Base-by-base conservation (phyloP, 2,113 vertebrate genomes). In the Tiliqua scincoides region DNA sequence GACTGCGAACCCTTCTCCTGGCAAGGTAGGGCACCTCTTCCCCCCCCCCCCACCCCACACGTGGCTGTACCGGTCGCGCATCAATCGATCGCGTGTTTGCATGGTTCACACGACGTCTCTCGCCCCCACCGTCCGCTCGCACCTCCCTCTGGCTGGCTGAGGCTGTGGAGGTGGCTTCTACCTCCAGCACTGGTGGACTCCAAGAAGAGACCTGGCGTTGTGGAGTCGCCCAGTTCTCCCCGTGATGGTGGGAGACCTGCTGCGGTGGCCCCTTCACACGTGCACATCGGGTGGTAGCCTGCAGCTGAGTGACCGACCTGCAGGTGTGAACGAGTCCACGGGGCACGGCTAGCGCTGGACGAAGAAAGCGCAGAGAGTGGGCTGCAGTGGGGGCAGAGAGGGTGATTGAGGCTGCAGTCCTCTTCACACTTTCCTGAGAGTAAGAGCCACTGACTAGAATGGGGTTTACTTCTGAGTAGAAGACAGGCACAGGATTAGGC, bases 1-100 rank as follows among this genome's bases (percentile, higher is more conserved):
- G 43, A 48, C 8, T 48, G 43, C 43, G 8, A 4, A 8, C 8
- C 43, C 74, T 87, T 82, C 82, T 83, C 81, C 84, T 20, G 79
- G 75, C 83, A 82, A 79, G 21, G 62, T 83, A 73, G n/a, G n/a
- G n/a, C n/a, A n/a, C n/a, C n/a, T 88, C 80, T 77, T 91, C 91
- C 73, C 71, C 84, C 61, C 1, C 14, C 85, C n/a, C 17, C 1
- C 54, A 2, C 54, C 17, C 54, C 54, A 57, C 54, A 9, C 14
- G 72, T 52, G 89, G 7, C 43, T 48, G 43, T 48, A 48, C 8
- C 8, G 43, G 8, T 48, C 43, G 8, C 43, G 8, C 4, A 48
- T 48, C 43, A 48, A 8, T 48, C 43, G 4, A 48, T 59, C 32
- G 32, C n/a, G n/a, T n/a, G n/a, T 70, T 84, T 43, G 73, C 32